A percentile compares a stretch with the other conserved stretches of the same genome.
phyloP scores from a whole-genome alignment of 2,888 invertebrate species.

The Drosophila gaucha region DNA sequence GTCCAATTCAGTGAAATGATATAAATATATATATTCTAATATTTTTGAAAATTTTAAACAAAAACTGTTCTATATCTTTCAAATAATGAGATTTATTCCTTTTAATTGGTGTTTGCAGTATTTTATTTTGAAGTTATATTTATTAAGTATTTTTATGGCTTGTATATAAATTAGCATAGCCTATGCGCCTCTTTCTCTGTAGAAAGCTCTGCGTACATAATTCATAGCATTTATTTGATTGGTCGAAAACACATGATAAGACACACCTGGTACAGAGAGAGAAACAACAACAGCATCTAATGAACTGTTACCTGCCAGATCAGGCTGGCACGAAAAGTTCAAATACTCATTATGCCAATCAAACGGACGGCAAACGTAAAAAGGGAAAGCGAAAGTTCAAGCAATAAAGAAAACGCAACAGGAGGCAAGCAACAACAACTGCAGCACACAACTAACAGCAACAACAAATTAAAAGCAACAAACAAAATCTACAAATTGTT shows the following conservation, averaged over 20 bases:
- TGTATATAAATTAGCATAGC: neutral
- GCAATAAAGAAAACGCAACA: constrained; percentile 61
- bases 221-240: constrained; percentile 28
- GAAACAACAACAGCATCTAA: constrained; percentile 25
- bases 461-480: constrained; percentile 31
- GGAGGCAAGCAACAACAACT: constrained; percentile 50
- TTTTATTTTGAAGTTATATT: neutral
- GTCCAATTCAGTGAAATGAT: no score
- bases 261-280: constrained; percentile 26
- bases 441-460: constrained; percentile 27
- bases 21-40: no score
- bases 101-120: no score
- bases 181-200: neutral
- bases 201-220: constrained; percentile 37
- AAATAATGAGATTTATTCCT: no score
- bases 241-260: constrained; percentile 23
- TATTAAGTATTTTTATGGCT: no score
- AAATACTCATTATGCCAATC: constrained; percentile 61
- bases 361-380: constrained; percentile 51
- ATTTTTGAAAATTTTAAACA: no score
- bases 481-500: constrained; percentile 56
- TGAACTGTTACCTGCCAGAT: constrained; percentile 47
- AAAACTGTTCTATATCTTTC: no score
- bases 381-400: constrained; percentile 76
- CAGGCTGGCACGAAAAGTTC: constrained; percentile 53